Evolutionary conservation across 2,113 vertebrate species (phyloP), one percentile per base, ranked within the genome.

Genomic region (Mohoua ochrocephala): DNA sequence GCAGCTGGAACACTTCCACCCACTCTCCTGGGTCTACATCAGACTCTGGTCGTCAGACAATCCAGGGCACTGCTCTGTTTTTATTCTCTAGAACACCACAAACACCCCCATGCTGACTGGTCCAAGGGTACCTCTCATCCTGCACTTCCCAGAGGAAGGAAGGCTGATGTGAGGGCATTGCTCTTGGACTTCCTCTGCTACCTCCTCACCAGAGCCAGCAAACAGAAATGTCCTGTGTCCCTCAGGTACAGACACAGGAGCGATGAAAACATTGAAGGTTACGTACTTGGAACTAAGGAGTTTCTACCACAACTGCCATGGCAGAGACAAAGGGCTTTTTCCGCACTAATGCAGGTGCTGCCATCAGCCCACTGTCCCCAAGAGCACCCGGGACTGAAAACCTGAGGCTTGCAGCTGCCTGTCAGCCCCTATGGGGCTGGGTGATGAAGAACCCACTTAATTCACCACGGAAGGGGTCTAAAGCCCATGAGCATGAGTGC

Each of bases 391-490:
- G 52, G 22, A 63, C 39, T 73, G 70, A 87, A 93, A 91, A 73
- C 20, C 5, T 11, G 70, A 95, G 78, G 79, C 39, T 26, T 64
- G 56, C 42, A 75, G 78, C 82, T 47, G 76, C 35, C 87, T 8
- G 1, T 41, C 93, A 56, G 53, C 28, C 44, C 23, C 2, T 0
- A 3, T 6, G 2, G 22, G 19, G 17, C 3, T 1, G 11, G 18
- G 33, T 20, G 11, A 41, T 10, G 11, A 39, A 26, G 18, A 12
- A 11, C 20, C 14, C 23, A 4, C n/a, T 31, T 19, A 28, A n/a
- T 13, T 49, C 70, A 49, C 23, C 0, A 0, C 14, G 5, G 18
- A 8, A 1, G 15, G 11, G 27, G 13, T 26, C 39, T 44, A 20
- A 54, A 57, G 27, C 3, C 37, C 6, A 0, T 4, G 27, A 41